Evolutionary conservation across 1,140 invertebrate species (phyloP).

Genomic region (Hycleus cichorii): DNA sequence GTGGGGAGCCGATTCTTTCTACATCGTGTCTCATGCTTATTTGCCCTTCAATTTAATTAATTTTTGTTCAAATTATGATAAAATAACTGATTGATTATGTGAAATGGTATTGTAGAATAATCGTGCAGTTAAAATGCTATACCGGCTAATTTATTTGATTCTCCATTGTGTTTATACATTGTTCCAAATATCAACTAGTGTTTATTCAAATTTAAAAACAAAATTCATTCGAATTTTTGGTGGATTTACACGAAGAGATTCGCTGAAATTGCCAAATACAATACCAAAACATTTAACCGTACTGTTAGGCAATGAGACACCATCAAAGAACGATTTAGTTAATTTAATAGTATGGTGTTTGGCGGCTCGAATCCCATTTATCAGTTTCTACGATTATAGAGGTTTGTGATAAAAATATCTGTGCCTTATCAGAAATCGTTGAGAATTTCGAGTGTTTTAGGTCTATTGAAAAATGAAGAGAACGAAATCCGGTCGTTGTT

Average conservation of each 20-base stretch:
- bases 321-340: constrained; percentile 46
- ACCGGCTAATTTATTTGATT: constrained; percentile 20
- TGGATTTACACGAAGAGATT: constrained; percentile 10
- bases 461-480: constrained; percentile 47
- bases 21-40: constrained; percentile 4
- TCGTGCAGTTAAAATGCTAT: background rate
- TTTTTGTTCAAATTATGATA: background rate
- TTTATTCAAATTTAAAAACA: constrained; percentile 2
- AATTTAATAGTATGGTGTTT: constrained; percentile 59
- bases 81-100: background rate
- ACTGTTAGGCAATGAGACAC: constrained; percentile 44
- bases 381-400: constrained; percentile 63
- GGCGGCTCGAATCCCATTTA: constrained; percentile 51
- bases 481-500: constrained; percentile 48
- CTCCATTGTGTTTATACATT: constrained; percentile 21
- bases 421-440: background rate
- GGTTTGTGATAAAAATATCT: constrained; percentile 36
- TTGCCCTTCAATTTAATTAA: background rate
- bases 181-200: constrained; percentile 12
- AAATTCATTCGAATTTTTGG: constrained; percentile 21
- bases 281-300: constrained; percentile 47
- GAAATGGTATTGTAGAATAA: background rate
- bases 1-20: background rate
- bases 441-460: constrained; percentile 38
- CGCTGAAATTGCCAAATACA: constrained; percentile 22